phyloP scores from a whole-genome alignment of 2,113 vertebrate species.

The Natator depressus region DNA sequence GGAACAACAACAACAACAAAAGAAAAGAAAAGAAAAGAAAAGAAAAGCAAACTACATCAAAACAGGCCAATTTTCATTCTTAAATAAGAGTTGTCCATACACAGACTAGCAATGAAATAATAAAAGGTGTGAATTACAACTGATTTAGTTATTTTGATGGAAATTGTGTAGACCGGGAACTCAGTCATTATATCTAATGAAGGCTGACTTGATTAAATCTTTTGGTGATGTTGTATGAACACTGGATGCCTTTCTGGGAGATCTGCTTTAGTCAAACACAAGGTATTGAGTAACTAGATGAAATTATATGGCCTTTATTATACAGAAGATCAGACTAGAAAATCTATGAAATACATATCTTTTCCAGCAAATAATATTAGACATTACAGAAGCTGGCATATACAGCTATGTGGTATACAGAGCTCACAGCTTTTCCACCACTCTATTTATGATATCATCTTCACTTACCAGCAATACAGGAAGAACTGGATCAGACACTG shows the following conservation, averaged over 20 bases:
- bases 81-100: neutral
- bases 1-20: too few relatives aligned
- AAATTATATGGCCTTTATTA: rapidly evolving
- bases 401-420: neutral
- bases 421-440: too few relatives aligned
- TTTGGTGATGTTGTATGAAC: neutral
- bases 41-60: neutral
- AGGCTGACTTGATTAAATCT: neutral
- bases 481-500: too few relatives aligned
- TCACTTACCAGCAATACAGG: too few relatives aligned
- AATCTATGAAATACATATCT: neutral
- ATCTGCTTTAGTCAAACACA: neutral
- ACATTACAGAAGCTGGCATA: neutral
- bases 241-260: neutral
- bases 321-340: neutral
- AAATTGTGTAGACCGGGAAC: rapidly evolving
- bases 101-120: neutral
- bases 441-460: too few relatives aligned
- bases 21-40: too few relatives aligned
- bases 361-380: neutral
- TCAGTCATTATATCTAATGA: neutral
- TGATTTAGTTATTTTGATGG: neutral
- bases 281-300: rapidly evolving
- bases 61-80: neutral
- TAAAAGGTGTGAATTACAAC: neutral